Evolutionary conservation across 2,113 vertebrate genomes (phyloP).

Genomic region (Dissostichus mawsoni): DNA sequence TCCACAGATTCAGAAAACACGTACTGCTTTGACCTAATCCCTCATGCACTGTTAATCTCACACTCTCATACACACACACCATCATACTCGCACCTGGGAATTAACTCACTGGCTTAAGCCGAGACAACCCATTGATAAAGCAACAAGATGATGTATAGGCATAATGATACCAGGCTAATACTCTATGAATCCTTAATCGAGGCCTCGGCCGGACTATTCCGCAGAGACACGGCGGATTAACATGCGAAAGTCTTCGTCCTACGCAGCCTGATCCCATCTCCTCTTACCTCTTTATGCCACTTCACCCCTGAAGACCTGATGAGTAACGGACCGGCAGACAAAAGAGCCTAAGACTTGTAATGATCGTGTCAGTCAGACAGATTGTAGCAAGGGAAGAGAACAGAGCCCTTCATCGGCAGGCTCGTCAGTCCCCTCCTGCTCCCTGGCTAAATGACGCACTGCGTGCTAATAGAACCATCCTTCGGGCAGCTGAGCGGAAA

Average conservation of each 20-base stretch:
- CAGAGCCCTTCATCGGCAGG: neutral
- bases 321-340: conserved; percentile 42
- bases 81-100: conserved; percentile 34
- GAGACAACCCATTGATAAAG: conserved; percentile 53
- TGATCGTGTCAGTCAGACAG: conserved; percentile 39
- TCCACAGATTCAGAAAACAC: conserved; percentile 13
- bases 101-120: conserved; percentile 43
- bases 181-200: conserved; percentile 72
- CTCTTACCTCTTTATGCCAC: conserved; percentile 47
- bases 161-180: conserved; percentile 59
- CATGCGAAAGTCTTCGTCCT: conserved; percentile 39
- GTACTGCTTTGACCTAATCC: conserved; percentile 19
- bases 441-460: too few relatives aligned
- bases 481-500: too few relatives aligned
- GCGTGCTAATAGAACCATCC: too few relatives aligned
- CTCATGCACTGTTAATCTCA: conserved; percentile 20
- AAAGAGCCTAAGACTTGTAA: conserved; percentile 35
- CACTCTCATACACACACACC: conserved; percentile 26
- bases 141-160: conserved; percentile 58
- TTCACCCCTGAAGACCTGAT: conserved; percentile 49
- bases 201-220: conserved; percentile 47
- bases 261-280: conserved; percentile 61
- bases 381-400: conserved; percentile 2
- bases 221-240: conserved; percentile 45
- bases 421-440: too few relatives aligned